Conservation (phyloP, 1,140 invertebrate genomes). For the Drosophila ananassae region DNA sequence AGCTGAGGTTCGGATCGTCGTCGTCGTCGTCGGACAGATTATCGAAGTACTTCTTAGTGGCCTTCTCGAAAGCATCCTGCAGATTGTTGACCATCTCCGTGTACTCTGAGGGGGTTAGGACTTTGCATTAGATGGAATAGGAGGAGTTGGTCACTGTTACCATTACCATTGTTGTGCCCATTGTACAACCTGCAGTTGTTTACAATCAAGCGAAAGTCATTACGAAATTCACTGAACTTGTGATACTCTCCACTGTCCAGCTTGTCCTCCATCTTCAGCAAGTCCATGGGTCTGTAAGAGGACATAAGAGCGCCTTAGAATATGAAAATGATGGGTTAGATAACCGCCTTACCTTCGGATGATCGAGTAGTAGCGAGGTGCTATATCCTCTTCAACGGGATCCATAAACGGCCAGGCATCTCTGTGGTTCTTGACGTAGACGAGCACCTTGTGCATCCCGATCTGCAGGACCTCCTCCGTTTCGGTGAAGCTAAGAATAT, state of each 20-base stretch:
- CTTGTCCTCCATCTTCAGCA: constrained; percentile 94
- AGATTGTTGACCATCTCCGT: constrained; percentile 94
- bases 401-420: constrained; percentile 97
- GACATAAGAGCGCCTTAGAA: too few species aligned
- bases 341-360: constrained; percentile 85
- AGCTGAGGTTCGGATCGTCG: constrained; percentile 88
- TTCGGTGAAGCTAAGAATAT: constrained; percentile 88
- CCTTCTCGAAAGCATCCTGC: constrained; percentile 90
- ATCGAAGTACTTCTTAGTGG: constrained; percentile 92
- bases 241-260: constrained; percentile 92
- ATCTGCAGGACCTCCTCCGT: constrained; percentile 92
- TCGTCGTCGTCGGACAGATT: constrained; percentile 90
- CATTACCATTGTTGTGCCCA: constrained; percentile 93
- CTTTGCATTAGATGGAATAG: background rate
- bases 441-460: constrained; percentile 94
- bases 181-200: constrained; percentile 96
- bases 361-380: constrained; percentile 93
- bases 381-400: constrained; percentile 95
- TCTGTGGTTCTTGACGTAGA: constrained; percentile 92
- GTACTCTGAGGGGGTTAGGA: constrained; percentile 87
- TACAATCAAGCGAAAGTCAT: constrained; percentile 95
- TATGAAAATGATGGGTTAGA: too few species aligned
- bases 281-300: constrained; percentile 90
- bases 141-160: too few species aligned
- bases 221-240: constrained; percentile 91